phyloP scores from a whole-genome alignment of 2,888 invertebrate species.

The Acleris cristana region DNA sequence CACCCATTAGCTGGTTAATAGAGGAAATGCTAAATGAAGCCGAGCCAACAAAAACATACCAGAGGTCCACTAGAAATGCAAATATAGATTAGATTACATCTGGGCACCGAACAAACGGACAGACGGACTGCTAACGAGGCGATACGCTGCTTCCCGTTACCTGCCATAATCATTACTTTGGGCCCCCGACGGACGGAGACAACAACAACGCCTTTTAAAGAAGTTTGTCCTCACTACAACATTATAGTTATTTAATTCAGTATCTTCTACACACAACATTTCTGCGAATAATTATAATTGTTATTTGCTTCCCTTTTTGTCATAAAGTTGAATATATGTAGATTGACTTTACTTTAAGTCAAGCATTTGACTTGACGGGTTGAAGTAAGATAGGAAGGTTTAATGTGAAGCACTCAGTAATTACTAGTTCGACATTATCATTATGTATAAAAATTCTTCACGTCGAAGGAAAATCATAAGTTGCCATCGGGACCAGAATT shows the following conservation, averaged over 20 bases:
- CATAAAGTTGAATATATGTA: no score
- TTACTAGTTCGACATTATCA: no score
- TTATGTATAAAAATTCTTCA: neutral
- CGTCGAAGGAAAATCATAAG: conserved; percentile 10
- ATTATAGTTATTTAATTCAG: no score
- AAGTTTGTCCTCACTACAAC: no score
- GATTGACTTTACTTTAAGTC: no score
- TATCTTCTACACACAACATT: no score
- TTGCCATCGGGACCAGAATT: conserved; percentile 15
- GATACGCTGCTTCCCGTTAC: conserved; percentile 5
- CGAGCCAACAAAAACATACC: conserved; percentile 33
- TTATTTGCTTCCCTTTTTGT: no score
- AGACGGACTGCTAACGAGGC: conserved; percentile 28
- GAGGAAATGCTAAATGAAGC: conserved; percentile 32
- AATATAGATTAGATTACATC: conserved; percentile 37
- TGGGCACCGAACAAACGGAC: conserved; percentile 22
- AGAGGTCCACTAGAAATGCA: conserved; percentile 31
- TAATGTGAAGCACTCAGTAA: no score
- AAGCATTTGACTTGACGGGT: no score
- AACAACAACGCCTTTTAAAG: neutral
- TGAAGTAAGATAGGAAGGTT: no score
- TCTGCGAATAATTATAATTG: no score
- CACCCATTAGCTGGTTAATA: conserved; percentile 26
- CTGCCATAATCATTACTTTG: conserved; percentile 21
- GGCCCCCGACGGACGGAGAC: conserved; percentile 7